phyloP scores from a whole-genome alignment of 2,888 invertebrate genomes.

The Sipha maydis region DNA sequence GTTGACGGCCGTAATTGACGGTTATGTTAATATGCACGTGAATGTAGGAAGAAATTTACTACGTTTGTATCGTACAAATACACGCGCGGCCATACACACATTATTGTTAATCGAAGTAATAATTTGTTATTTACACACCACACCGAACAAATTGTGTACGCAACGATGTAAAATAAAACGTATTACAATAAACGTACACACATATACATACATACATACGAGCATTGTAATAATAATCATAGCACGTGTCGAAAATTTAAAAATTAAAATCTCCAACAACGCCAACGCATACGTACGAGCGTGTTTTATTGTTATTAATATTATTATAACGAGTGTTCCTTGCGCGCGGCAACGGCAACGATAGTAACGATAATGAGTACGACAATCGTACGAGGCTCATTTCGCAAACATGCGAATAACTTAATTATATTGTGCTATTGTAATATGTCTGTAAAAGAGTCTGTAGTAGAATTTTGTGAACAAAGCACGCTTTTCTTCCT shows the following conservation, averaged over 20 bases:
- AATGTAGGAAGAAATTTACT: constrained; percentile 20
- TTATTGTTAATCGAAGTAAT: constrained; percentile 40
- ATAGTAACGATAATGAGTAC: background rate
- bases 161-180: background rate
- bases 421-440: no score
- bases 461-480: no score
- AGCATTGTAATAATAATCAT: background rate
- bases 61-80: constrained; percentile 20
- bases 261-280: background rate
- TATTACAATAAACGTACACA: background rate
- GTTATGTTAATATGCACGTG: constrained; percentile 28
- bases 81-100: background rate
- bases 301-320: background rate
- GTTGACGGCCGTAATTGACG: constrained; percentile 50
- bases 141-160: background rate
- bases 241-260: background rate
- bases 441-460: no score
- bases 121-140: constrained; percentile 25
- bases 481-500: no score
- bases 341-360: background rate
- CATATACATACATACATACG: background rate
- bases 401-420: no score
- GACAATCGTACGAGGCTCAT: background rate
- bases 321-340: no score
- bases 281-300: no score